Conservation (phyloP, 2,797 vertebrate genomes). For the Oreortyx pictus region DNA sequence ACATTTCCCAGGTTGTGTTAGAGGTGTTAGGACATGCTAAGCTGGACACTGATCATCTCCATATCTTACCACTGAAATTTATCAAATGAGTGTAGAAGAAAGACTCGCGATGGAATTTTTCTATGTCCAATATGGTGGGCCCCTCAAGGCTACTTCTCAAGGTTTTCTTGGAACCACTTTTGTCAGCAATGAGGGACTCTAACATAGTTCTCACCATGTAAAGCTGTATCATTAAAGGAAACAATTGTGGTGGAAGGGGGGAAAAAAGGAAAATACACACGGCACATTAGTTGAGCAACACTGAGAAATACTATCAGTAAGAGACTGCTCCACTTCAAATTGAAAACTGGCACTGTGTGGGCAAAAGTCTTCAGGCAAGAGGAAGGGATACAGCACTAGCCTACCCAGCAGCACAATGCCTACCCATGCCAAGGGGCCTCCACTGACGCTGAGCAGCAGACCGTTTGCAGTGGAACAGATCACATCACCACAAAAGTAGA, state of each 20-base stretch:
- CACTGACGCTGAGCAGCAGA: slow-evolving; percentile 33
- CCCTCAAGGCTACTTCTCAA: slow-evolving; percentile 96
- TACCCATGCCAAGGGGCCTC: slow-evolving; percentile 43
- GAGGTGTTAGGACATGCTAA: slow-evolving; percentile 81
- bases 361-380: slow-evolving; percentile 48
- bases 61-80: slow-evolving; percentile 95
- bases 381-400: slow-evolving; percentile 13
- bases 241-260: slow-evolving; percentile 70
- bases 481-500: slow-evolving; percentile 61
- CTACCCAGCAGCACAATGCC: slow-evolving; percentile 38
- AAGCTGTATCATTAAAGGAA: slow-evolving; percentile 86
- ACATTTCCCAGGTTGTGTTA: slow-evolving; percentile 76
- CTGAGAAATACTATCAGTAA: slow-evolving; percentile 57
- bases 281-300: slow-evolving; percentile 78
- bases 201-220: slow-evolving; percentile 99
- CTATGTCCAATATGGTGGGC: slow-evolving; percentile 97
- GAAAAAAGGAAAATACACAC: slow-evolving; percentile 76
- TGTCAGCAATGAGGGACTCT: slow-evolving; percentile 97
- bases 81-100: slow-evolving; percentile 99
- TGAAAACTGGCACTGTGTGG: slow-evolving; percentile 49
- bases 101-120: slow-evolving; percentile 97
- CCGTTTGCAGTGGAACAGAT: slow-evolving; percentile 59
- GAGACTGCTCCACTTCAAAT: slow-evolving; percentile 65
- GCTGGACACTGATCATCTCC: slow-evolving; percentile 75
- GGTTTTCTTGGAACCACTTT: slow-evolving; percentile 98